Conservation (phyloP, 1,140 invertebrate species). For the Aradophagus sp. region DNA sequence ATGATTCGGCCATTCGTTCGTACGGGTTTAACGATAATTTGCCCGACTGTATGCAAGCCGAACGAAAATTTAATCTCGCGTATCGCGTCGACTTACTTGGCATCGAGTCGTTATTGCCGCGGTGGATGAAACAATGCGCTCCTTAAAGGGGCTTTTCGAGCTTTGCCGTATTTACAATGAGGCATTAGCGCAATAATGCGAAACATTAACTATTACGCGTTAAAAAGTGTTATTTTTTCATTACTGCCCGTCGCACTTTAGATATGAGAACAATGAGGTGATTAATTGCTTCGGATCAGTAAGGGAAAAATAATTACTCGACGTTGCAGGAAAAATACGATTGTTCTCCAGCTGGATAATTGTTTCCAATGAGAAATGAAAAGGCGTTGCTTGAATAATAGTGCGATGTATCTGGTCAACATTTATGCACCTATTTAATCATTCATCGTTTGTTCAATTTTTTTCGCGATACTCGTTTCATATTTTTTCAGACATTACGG, state of each 20-base stretch:
- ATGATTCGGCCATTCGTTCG: slow-evolving; percentile 18
- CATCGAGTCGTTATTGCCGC: slow-evolving; percentile 2
- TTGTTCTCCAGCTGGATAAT: too few species aligned
- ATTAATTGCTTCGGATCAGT: too few species aligned
- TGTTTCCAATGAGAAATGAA: too few species aligned
- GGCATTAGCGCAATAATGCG: slow-evolving; percentile 29
- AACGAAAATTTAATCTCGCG: slow-evolving; percentile 29
- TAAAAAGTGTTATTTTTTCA: slow-evolving; percentile 42
- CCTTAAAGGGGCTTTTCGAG: slow-evolving; percentile 37
- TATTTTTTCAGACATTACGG: too few species aligned
- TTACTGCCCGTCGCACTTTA: not conserved
- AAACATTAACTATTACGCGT: slow-evolving; percentile 26
- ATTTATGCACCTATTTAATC: too few species aligned
- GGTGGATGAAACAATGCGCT: slow-evolving; percentile 31
- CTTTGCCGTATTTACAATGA: slow-evolving; percentile 25
- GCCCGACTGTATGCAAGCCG: slow-evolving; percentile 14
- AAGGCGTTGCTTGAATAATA: too few species aligned
- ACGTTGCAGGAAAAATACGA: too few species aligned
- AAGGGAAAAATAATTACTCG: too few species aligned
- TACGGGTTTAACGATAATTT: slow-evolving; percentile 35
- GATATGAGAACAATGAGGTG: slow-evolving; percentile 27
- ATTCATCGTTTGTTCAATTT: too few species aligned
- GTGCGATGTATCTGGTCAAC: too few species aligned
- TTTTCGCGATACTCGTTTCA: too few species aligned
- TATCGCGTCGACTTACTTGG: too few species aligned